Evolutionary conservation across 2,888 invertebrate species (phyloP), one percentile per base, ranked within the genome.

Genomic region (Elysia crispata): DNA sequence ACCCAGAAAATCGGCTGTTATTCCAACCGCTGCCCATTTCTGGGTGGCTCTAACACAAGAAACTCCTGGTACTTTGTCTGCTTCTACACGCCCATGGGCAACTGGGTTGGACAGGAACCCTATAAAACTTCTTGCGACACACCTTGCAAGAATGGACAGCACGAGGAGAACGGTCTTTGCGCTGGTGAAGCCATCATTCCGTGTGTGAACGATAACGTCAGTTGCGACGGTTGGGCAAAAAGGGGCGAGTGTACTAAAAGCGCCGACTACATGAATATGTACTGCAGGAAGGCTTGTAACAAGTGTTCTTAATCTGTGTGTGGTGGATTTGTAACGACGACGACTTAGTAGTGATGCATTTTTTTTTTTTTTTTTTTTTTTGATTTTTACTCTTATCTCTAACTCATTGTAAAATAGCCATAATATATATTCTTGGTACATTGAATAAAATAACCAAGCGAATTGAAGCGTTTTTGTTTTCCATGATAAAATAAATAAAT

Each of bases 11-110:
- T 83, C 3, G 83, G 81, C 13, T 81, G 81, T 50, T 78, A 66
- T 25, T 72, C 74, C 23, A 50, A 31, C 8, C 18, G 60, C 30
- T 83, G 83, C 41, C 23, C 54, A 0, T 15, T 30, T 15, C 78
- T 83, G 5, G 28, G n/a, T 20, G 18, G n/a, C n/a, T 66, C 50
- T 6, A 41, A 11, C 41, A 11, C 41, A 3, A 41, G 11, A 41
- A 79, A 82, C 15, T 80, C 83, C 33, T 83, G 83, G 83, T 83
- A 76, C 67, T 49, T 83, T 1, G 83, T 83, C 1, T 83, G 83
- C 25, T 77, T 78, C 66, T 83, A 82, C 76, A 80, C 80, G 18
- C 81, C 83, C 49, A 83, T 76, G 69, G 83, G 83, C 25, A 83
- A 83, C 80, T 78, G 75, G 83, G 76, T 69, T 23, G 79, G 80